A percentile compares a stretch with the other conserved stretches of the same genome.
phyloP scores from a whole-genome alignment of 2,888 invertebrate genomes.

The Dione vanillae region DNA sequence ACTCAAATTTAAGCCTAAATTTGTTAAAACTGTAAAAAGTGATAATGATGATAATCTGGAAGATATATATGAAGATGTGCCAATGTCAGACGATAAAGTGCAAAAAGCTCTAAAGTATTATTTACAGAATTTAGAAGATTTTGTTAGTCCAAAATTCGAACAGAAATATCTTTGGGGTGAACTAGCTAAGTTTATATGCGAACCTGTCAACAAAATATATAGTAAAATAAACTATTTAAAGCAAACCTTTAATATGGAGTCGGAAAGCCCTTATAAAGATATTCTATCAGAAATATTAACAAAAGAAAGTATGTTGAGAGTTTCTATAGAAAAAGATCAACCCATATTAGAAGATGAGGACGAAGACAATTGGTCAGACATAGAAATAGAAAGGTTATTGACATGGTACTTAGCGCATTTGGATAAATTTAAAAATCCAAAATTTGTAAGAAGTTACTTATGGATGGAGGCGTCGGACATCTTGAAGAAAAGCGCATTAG shows the following conservation, averaged over 20 bases:
- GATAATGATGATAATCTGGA: conserved; percentile 47
- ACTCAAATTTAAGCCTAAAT: conserved; percentile 62
- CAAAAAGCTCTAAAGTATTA: conserved; percentile 66
- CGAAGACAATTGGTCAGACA: conserved; percentile 64
- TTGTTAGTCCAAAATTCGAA: conserved; percentile 69
- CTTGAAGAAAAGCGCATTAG: conserved; percentile 67
- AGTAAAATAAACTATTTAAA: conserved; percentile 74
- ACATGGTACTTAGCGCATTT: conserved; percentile 74
- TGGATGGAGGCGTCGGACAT: conserved; percentile 72
- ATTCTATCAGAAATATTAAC: conserved; percentile 54
- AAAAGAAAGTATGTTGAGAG: conserved; percentile 53
- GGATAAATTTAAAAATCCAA: conserved; percentile 77
- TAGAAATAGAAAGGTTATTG: conserved; percentile 65
- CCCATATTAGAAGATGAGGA: conserved; percentile 47
- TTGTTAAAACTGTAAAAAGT: conserved; percentile 54
- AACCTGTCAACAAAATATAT: conserved; percentile 65
- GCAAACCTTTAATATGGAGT: conserved; percentile 55
- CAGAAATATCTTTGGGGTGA: conserved; percentile 73
- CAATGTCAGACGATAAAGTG: conserved; percentile 61
- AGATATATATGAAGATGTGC: conserved; percentile 61
- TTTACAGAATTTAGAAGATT: conserved; percentile 70
- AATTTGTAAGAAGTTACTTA: conserved; percentile 69
- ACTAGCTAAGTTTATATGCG: conserved; percentile 61
- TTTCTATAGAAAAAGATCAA: conserved; percentile 47
- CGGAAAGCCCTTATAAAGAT: conserved; percentile 43